Evolutionary conservation across 2,797 vertebrate genomes (phyloP).

Genomic region (Gadopsis bispinosus): DNA sequence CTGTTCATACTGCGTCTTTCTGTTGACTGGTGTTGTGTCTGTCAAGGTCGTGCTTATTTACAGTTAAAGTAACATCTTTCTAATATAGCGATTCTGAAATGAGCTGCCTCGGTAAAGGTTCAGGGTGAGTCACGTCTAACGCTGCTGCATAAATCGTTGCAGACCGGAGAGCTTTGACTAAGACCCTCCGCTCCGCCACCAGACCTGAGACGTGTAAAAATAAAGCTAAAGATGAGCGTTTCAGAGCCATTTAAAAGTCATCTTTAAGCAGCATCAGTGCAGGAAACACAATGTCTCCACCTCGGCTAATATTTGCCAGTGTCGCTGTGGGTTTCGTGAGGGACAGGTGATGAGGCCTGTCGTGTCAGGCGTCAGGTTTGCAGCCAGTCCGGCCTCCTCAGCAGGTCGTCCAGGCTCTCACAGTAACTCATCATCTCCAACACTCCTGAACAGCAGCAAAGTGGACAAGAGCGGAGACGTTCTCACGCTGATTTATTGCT

Average conservation of each 20-base stretch:
- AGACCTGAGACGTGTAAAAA: constrained; percentile 69
- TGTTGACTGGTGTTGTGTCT: background rate
- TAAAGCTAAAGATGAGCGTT: background rate
- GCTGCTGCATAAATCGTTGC: constrained; percentile 82
- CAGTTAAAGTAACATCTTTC: background rate
- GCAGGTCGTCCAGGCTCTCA: background rate
- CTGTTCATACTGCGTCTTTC: background rate
- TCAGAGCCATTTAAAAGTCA: background rate
- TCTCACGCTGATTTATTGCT: background rate
- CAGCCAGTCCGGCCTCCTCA: constrained; percentile 4
- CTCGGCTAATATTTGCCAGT: constrained; percentile 84
- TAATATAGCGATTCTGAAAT: background rate
- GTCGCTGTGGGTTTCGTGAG: constrained; percentile 84
- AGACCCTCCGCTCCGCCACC: constrained; percentile 87
- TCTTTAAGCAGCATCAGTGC: background rate
- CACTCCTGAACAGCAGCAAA: background rate
- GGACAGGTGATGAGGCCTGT: constrained; percentile 77
- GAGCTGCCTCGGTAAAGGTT: constrained; percentile 67
- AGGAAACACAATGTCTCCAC: constrained; percentile 38
- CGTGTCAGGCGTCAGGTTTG: constrained; percentile 76
- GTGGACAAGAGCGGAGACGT: background rate
- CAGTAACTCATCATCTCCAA: background rate
- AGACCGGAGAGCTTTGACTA: constrained; percentile 83
- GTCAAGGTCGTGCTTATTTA: background rate
- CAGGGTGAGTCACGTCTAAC: constrained; percentile 84